Base-by-base conservation (phyloP, 2,797 vertebrate genomes). In the Halcyon smyrnensis region DNA sequence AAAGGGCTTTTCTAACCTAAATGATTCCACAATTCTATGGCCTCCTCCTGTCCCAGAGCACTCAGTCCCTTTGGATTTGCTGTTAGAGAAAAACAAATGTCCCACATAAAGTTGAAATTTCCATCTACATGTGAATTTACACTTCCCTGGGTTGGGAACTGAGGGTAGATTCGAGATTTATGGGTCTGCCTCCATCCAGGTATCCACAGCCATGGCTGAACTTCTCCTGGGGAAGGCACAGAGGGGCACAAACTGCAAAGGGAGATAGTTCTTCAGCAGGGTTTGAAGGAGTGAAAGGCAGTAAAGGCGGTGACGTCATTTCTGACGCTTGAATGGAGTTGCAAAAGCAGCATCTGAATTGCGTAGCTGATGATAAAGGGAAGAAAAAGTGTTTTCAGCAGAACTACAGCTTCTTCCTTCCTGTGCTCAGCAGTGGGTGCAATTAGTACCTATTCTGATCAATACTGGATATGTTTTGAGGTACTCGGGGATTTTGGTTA, bases 151-250 rank as follows among this genome's bases (percentile, higher is more conserved):
- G 20, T 2, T 5, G 39, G 39, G 9, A 32, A 0, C 30, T 17
- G 20, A 3, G 25, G 2, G 14, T 23, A 48, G 54, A 14, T 54
- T 56, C 36, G 36, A 32, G 54, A 36, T 28, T 24, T 20, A 4
- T 2, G 30, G 7, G 10, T 50, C 1, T 1, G 18, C 20, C 14
- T 65, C 59, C 32, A 18, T 2, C 39, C 0, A 2, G 21, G 2
- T 8, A 3, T 1, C 53, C 39, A 0, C 24, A 13, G 34, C 39
- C 21, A 1, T 2, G 1, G 15, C 28, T 15, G 34, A 32, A 9
- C 45, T 4, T 21, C 23, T 23, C 14, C 19, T 0, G 51, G 67
- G 43, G 36, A 11, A 27, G 43, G 16, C 2, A 20, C 25, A 14
- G 46, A 24, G 7, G 5, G 27, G 30, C 25, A 21, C 41, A 17